Conservation (phyloP, 2,888 invertebrate species). For the Drosophila mimetica region DNA sequence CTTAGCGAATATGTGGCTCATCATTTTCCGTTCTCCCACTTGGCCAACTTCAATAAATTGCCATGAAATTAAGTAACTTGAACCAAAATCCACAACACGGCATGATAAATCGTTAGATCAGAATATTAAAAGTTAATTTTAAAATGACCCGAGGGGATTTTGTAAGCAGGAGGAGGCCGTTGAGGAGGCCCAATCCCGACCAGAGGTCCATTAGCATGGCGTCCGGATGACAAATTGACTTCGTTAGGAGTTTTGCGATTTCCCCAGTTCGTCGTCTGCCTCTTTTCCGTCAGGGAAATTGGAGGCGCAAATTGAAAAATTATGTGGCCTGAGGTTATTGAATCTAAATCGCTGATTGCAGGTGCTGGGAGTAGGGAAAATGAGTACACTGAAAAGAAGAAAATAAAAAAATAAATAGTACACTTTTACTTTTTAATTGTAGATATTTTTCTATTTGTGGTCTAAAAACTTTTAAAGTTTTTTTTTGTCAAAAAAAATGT, state of each 20-base stretch:
- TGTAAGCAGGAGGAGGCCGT: slow-evolving; percentile 11
- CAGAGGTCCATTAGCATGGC: slow-evolving; percentile 43
- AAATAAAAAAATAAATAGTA: neutral
- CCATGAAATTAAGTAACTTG: slow-evolving; percentile 67
- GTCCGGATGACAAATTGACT: slow-evolving; percentile 71
- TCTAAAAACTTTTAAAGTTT: no score
- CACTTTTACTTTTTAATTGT: no score
- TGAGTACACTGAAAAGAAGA: slow-evolving; percentile 6
- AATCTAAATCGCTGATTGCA: slow-evolving; percentile 61
- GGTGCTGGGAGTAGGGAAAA: slow-evolving; percentile 8
- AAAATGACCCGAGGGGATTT: slow-evolving; percentile 50
- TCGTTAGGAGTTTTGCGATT: slow-evolving; percentile 57
- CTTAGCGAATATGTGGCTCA: slow-evolving; percentile 24
- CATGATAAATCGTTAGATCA: slow-evolving; percentile 44
- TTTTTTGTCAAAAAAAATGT: no score
- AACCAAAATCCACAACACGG: slow-evolving; percentile 16
- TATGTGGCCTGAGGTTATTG: slow-evolving; percentile 60
- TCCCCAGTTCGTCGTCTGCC: slow-evolving; percentile 4
- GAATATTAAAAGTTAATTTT: slow-evolving; percentile 65
- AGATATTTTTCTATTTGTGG: no score
- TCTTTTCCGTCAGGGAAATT: slow-evolving; percentile 42
- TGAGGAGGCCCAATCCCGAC: slow-evolving; percentile 12
- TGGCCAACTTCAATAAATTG: slow-evolving; percentile 52
- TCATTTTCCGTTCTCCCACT: slow-evolving; percentile 25
- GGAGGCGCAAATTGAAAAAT: slow-evolving; percentile 69